Conservation (phyloP, 2,888 invertebrate species). For the Acleris literana region DNA sequence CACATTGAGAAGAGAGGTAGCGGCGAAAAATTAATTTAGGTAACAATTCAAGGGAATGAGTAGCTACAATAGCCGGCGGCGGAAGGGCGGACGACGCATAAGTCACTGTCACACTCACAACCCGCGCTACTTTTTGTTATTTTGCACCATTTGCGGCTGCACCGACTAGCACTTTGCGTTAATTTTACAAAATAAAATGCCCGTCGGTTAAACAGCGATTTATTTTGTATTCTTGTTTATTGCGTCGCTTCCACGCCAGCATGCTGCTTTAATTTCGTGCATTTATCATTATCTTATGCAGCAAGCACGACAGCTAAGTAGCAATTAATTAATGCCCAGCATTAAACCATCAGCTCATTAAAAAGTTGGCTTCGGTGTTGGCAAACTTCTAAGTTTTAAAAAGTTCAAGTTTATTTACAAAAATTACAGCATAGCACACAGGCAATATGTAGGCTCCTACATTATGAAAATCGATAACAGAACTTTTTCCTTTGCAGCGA, state of each 20-base stretch:
- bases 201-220: conserved; percentile 25
- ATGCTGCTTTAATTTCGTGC: conserved; percentile 16
- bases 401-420: too few relatives aligned
- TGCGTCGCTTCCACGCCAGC: neutral
- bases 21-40: conserved; percentile 47
- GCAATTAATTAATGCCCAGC: conserved; percentile 7
- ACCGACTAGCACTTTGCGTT: conserved; percentile 45
- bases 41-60: conserved; percentile 64
- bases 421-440: too few relatives aligned
- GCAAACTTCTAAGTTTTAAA: neutral
- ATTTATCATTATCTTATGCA: conserved; percentile 26
- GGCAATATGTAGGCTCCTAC: too few relatives aligned
- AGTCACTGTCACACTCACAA: conserved; percentile 75
- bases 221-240: conserved; percentile 20
- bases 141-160: conserved; percentile 58
- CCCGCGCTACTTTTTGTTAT: conserved; percentile 68
- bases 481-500: too few relatives aligned
- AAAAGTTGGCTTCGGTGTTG: conserved; percentile 1
- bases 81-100: conserved; percentile 71
- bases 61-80: conserved; percentile 67
- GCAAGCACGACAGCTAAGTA: conserved; percentile 22
- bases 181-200: conserved; percentile 29
- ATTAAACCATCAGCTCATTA: conserved; percentile 9
- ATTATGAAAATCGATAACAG: too few relatives aligned
- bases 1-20: conserved; percentile 35